Evolutionary conservation across 1,140 invertebrate genomes (phyloP), one percentile per base, ranked within the genome.

Genomic region (Drosophila aff.): DNA sequence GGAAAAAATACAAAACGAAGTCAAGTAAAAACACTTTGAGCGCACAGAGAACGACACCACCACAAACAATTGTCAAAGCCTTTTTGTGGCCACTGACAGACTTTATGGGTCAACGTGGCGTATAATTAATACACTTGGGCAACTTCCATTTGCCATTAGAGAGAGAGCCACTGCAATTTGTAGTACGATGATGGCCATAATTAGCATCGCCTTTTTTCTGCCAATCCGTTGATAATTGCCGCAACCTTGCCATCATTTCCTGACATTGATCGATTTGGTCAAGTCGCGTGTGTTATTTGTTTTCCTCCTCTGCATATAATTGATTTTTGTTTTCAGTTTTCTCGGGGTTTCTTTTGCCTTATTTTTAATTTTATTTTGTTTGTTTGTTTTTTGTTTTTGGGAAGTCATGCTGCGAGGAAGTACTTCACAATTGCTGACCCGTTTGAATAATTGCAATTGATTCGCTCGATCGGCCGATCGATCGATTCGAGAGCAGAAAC

Each of bases 211-310:
- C 52, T 76, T 49, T 57, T 69, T 53, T 55, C 47, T 52, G 49
- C 59, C 61, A 57, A 43, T 44, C 63, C 53, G 44, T 69, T 76
- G 67, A 90, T 89, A 89, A 89, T 89, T 90, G 81, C 76, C 78
- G 64, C 79, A 89, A 89, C 85, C 85, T 89, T 89, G 85, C 86
- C 85, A 90, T 85, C 85, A 79, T 90, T 89, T 89, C 86, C 85
- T 89, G 85, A 89, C 85, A 90, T 89, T 89, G 85, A 89, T 89
- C 85, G 85, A 89, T 89, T 85, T 89, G 85, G 52, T 75, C 83
- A 68, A 62, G 53, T 69, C 75, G 74, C 57, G 62, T 59, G 60
- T 76, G 26, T 40, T 68, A 46, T 76, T 53, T 41, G 46, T 53
- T 77, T 64, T 57, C 46, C 16, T 58, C 60, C 52, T 47, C 66